phyloP scores from a whole-genome alignment of 2,113 vertebrate species.

The Sturnira hondurensis region DNA sequence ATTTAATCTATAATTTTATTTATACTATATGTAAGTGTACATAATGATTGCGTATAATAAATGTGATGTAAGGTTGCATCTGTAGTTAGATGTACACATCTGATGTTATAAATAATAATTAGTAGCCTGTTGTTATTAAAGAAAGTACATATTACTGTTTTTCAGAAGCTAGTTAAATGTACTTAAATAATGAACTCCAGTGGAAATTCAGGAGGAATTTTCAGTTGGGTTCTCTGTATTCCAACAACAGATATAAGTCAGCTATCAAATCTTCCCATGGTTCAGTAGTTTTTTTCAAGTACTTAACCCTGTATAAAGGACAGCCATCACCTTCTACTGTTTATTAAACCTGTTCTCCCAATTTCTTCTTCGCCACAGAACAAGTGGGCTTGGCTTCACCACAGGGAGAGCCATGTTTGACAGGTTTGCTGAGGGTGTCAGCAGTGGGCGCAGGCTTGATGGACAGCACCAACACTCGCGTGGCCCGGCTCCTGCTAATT shows the following conservation, averaged over 20 bases:
- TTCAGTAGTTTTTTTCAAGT: conserved; percentile 27
- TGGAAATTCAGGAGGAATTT: conserved; percentile 35
- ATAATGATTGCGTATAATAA: neutral
- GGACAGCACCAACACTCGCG: conserved; percentile 86
- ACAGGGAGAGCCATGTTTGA: conserved; percentile 88
- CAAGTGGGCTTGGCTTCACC: conserved; percentile 79
- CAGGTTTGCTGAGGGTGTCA: conserved; percentile 89
- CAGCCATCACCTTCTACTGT: neutral
- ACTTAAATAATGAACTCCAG: neutral
- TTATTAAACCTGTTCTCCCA: conserved; percentile 35
- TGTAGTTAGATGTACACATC: neutral
- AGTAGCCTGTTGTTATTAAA: neutral
- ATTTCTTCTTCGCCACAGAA: conserved; percentile 51
- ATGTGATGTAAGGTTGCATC: neutral
- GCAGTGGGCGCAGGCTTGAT: conserved; percentile 85
- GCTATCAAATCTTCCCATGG: neutral
- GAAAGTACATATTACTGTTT: neutral
- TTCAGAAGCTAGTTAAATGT: neutral
- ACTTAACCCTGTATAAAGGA: neutral
- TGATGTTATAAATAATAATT: neutral
- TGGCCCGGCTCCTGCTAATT: conserved; percentile 88
- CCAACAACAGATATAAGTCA: neutral
- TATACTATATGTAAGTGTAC: neutral
- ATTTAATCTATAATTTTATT: neutral
- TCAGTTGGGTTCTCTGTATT: neutral